Evolutionary conservation across 30 jellyfish, hydroid and myxozoan species (phyloP), one percentile per base, ranked within the genome.

Genomic region (Chironex yamaguchii): DNA sequence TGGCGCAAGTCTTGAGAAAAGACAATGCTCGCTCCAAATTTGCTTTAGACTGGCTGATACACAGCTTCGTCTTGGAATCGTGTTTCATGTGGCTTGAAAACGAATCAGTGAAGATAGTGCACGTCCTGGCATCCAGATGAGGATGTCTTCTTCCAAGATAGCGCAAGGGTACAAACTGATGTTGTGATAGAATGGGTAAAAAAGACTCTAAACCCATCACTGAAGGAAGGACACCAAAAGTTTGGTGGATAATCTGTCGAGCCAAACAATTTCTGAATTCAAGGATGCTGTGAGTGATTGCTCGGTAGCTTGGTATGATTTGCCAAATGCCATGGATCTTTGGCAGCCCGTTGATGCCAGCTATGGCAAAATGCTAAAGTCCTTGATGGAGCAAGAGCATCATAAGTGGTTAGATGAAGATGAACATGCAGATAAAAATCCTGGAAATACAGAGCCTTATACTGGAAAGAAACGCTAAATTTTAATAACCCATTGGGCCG

Each of bases 11-110:
- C 87, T 32, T 67, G 92, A 81, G 34, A 81, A 81, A 29, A 72
- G 73, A 80, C 91, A 79, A 90, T 79, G 90, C 82, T 17, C 90
- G 81, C 77, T 79, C 22, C 92, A 81, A 81, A 51, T 81, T 13
- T 24, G 30, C 27, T 70, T 81, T 71, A 29, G 90, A 24, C 76
- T 94, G 62, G 76, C 20, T 29, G 87, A 86, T 28, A 34, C 71
- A 85, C 87, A 76, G 77, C 88, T 89, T 49, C 81, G 67, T n/a
- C 23, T 68, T 32, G 66, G 65, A 12, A 85, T 83, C 91, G 72
- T 71, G 28, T 83, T 83, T 82, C 48, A 92, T 29, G 93, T 80
- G 36, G 52, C 42, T 42, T 91, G 93, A 54, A 77, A 36, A 28
- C 92, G 96, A 62, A 76, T 86, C 69, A 64, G 36, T 70, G 67